phyloP scores from a whole-genome alignment of 2,888 invertebrate species.

The Gryllus longicercus region DNA sequence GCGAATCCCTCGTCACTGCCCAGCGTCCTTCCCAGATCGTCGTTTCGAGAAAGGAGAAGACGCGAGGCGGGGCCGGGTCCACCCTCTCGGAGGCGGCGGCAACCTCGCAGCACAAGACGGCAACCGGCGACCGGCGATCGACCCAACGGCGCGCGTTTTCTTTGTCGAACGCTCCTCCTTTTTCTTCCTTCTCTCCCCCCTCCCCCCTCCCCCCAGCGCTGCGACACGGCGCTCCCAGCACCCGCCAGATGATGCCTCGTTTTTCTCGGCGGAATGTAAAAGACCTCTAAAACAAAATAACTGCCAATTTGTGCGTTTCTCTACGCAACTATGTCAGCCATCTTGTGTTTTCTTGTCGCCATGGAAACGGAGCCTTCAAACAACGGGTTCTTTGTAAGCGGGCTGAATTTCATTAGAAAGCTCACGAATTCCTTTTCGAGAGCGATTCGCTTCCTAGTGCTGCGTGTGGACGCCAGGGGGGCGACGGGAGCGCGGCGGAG shows the following conservation, averaged over 20 bases:
- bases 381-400: neutral
- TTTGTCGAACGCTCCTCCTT: neutral
- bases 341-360: slow-evolving; percentile 3
- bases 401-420: neutral
- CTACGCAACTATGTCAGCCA: slow-evolving; percentile 1
- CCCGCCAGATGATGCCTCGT: neutral
- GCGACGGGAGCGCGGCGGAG: too few species aligned
- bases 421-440: neutral
- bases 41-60: too few species aligned
- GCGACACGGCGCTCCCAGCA: neutral
- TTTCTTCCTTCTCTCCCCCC: neutral
- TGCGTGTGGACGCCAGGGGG: too few species aligned
- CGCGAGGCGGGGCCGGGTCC: neutral
- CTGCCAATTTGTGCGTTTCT: slow-evolving; percentile 2
- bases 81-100: neutral
- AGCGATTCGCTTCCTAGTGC: neutral
- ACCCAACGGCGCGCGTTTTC: neutral
- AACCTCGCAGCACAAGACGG: neutral
- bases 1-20: too few species aligned
- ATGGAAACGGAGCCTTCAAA: neutral
- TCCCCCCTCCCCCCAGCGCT: neutral
- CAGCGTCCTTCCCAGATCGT: too few species aligned
- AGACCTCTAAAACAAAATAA: neutral
- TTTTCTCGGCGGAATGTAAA: neutral
- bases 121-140: neutral